Conservation (phyloP, 1,140 invertebrate species). For the Drosophila melanica region DNA sequence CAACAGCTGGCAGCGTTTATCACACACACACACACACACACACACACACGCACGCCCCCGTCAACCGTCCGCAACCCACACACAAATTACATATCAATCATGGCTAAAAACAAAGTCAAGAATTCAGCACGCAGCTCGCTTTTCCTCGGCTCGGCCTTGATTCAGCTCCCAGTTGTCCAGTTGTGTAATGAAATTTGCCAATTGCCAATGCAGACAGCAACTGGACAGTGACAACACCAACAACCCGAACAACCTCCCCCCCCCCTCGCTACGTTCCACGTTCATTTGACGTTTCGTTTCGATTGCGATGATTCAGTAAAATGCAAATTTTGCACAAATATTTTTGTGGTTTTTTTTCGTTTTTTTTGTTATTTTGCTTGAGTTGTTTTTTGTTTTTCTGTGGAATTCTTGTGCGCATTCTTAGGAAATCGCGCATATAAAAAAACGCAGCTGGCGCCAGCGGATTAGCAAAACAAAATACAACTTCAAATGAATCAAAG, state of each 20-base stretch:
- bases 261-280: too few relatives aligned
- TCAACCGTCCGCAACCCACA: slow-evolving; percentile 4
- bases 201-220: slow-evolving; percentile 22
- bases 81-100: slow-evolving; percentile 67
- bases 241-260: not conserved
- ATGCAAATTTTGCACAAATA: slow-evolving; percentile 42
- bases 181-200: slow-evolving; percentile 29
- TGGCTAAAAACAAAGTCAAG: slow-evolving; percentile 9
- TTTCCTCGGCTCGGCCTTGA: slow-evolving; percentile 4
- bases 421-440: slow-evolving; percentile 63
- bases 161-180: not conserved
- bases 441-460: slow-evolving; percentile 52
- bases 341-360: slow-evolving; percentile 31
- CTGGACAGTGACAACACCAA: not conserved
- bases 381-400: slow-evolving; percentile 33
- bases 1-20: slow-evolving; percentile 71
- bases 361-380: slow-evolving; percentile 16
- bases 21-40: slow-evolving; percentile 11
- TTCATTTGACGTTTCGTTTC: not conserved
- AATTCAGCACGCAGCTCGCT: slow-evolving; percentile 11
- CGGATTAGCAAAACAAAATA: slow-evolving; percentile 35
- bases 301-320: slow-evolving; percentile 39
- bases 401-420: slow-evolving; percentile 72
- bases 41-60: not conserved
- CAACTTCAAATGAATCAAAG: slow-evolving; percentile 21